Evolutionary conservation across 2,797 vertebrate species (phyloP).

Genomic region (Fistularia tabacaria): DNA sequence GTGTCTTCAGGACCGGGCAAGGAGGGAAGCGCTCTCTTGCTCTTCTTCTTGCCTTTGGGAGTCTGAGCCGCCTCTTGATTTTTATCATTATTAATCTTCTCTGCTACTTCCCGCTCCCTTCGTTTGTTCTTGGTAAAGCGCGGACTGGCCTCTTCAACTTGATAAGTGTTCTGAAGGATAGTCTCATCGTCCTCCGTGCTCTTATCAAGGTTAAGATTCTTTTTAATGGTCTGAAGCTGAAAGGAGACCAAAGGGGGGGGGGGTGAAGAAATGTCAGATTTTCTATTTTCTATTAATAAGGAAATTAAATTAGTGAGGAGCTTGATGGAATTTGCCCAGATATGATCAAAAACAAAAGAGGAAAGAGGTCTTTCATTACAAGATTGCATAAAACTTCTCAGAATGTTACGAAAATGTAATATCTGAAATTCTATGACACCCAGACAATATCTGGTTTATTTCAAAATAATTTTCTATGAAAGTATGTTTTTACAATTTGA

Average conservation of each 20-base stretch:
- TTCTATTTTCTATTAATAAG: too few species aligned
- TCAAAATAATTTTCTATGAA: too few species aligned
- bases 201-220: slow-evolving; percentile 78
- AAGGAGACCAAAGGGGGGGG: neutral
- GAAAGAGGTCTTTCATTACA: too few species aligned
- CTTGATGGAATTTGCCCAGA: too few species aligned
- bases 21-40: slow-evolving; percentile 70
- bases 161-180: slow-evolving; percentile 73
- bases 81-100: slow-evolving; percentile 70
- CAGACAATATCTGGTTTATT: too few species aligned
- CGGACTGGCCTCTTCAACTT: slow-evolving; percentile 75
- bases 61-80: slow-evolving; percentile 64
- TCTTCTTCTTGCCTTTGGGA: slow-evolving; percentile 71
- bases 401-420: too few species aligned
- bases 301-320: too few species aligned
- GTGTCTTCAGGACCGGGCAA: slow-evolving; percentile 53
- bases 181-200: slow-evolving; percentile 75
- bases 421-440: too few species aligned
- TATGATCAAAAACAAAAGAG: too few species aligned
- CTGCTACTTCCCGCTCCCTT: slow-evolving; percentile 67
- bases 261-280: neutral
- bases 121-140: slow-evolving; percentile 79
- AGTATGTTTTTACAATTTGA: too few species aligned
- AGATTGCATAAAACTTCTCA: too few species aligned
- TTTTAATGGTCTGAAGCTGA: slow-evolving; percentile 82